Percentiles rank a stretch among this genome's conserved stretches.
These are phyloP conservation scores for Loripinus fragilis DNA, from an alignment of 2,888 invertebrate genomes.

Conservation along the genomic window DNA sequence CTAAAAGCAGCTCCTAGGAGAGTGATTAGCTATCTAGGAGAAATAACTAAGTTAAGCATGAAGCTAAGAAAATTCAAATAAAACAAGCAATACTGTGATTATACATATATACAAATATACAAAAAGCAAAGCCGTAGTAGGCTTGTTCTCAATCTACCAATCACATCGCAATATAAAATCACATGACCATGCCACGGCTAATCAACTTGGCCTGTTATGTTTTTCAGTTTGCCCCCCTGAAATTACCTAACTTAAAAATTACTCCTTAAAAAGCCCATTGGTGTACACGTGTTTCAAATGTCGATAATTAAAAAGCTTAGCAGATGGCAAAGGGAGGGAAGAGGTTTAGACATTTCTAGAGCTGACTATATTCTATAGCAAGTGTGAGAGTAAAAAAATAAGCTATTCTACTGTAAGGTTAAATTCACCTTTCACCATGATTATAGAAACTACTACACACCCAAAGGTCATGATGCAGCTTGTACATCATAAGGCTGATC, in stretches of 20 bases:
- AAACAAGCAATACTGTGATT: constrained; percentile 36
- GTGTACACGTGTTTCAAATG: constrained; percentile 71
- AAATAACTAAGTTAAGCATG: constrained; percentile 32
- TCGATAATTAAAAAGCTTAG: constrained; percentile 27
- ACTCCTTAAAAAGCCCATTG: not conserved
- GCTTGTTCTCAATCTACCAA: constrained; percentile 40
- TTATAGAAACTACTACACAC: not conserved
- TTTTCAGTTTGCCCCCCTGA: not conserved
- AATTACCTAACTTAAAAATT: not conserved
- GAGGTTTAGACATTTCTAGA: constrained; percentile 22
- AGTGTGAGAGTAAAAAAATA: constrained; percentile 18
- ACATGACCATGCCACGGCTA: constrained; percentile 63
- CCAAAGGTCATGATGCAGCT: not conserved
- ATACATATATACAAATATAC: constrained; percentile 46
- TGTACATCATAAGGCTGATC: not conserved
- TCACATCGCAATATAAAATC: constrained; percentile 53
- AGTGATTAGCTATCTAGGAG: constrained; percentile 49
- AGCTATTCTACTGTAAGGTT: constrained; percentile 19
- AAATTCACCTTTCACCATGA: constrained; percentile 12
- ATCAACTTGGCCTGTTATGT: constrained; percentile 63
- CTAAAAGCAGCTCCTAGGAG: constrained; percentile 23
- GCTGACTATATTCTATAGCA: constrained; percentile 10
- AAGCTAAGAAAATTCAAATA: constrained; percentile 36
- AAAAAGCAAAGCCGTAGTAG: constrained; percentile 49
- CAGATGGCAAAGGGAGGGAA: constrained; percentile 12